Base-by-base conservation (phyloP, 2,888 invertebrate genomes). In the Lymantria monacha region DNA sequence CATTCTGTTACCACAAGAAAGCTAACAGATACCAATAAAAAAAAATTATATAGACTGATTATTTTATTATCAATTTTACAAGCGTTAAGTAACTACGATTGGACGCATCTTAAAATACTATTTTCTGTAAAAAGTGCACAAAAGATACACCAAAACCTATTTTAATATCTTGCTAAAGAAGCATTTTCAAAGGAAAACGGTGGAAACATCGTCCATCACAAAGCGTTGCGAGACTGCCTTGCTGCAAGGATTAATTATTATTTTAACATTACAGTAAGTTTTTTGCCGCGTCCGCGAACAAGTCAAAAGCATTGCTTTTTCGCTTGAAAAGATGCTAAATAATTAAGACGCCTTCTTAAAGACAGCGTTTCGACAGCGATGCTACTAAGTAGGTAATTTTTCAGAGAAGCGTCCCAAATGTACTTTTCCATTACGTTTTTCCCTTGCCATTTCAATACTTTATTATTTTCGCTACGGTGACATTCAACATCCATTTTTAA, bases 241-340 rank as follows among this genome's bases (percentile, higher is more conserved):
- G 72, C 76, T 76, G 69, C 76, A 75, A 83, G 88, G 90, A 91
- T 91, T 91, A 91, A 90, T 91, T 90, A 91, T 91, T 89, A 91
- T 90, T 91, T 90, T 89, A 90, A 85, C 84, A 79, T 90, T 85
- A 85, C 79, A 70, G 75, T 80, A 73, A 77, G 77, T 88, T 90
- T 91, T 90, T 91, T 89, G 81, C 82, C 70, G 57, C 74, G 71
- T 75, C 72, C 75, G 70, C 73, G 75, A 81, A 78, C 86, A 83
- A 89, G 88, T 88, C 87, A 88, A 89, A 89, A 87, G 87, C 88
- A 84, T 84, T 82, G 85, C 87, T 81, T 81, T 76, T 69, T 80
- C 86, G 79, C 85, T 82, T 85, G 81, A 85, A 85, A 88, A 89
- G 83, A 85, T 87, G 78, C 82, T 89, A 84, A 90, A 91, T 90